Conservation (phyloP, 2,797 vertebrate species). For the Labeo calbasu region DNA sequence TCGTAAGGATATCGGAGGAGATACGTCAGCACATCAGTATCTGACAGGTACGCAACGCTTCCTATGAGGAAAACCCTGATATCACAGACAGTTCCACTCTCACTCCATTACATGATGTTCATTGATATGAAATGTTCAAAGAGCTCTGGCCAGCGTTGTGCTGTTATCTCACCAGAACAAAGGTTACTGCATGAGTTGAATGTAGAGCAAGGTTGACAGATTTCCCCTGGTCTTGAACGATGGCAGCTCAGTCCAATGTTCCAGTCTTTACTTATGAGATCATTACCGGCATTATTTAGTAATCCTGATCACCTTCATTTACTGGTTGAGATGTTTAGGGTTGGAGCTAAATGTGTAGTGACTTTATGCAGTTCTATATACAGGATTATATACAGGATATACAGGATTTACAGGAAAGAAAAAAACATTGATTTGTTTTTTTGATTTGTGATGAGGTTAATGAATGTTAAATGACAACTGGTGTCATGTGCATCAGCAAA, state of each 20-base stretch:
- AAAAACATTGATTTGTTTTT: no score
- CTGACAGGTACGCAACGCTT: not conserved
- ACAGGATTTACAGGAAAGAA: no score
- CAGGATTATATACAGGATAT: no score
- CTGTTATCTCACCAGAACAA: slow-evolving; percentile 4
- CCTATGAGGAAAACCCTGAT: no score
- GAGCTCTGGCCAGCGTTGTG: not conserved
- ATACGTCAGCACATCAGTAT: not conserved
- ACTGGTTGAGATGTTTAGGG: not conserved
- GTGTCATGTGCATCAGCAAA: not conserved
- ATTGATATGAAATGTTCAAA: not conserved
- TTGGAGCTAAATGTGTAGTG: not conserved
- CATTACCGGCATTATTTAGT: no score
- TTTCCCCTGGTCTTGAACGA: not conserved
- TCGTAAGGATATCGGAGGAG: no score
- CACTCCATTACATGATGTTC: not conserved
- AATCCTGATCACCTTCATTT: not conserved
- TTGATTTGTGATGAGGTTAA: no score
- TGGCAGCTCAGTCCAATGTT: no score
- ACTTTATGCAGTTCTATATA: not conserved
- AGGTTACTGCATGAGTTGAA: not conserved
- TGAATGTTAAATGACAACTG: no score
- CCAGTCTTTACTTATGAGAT: no score
- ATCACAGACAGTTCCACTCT: not conserved
- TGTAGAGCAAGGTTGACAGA: not conserved